A percentile compares a stretch with the other conserved stretches of the same genome.
Conservation (phyloP, 2,113 vertebrate species). For the Amblyopsis rosae region DNA sequence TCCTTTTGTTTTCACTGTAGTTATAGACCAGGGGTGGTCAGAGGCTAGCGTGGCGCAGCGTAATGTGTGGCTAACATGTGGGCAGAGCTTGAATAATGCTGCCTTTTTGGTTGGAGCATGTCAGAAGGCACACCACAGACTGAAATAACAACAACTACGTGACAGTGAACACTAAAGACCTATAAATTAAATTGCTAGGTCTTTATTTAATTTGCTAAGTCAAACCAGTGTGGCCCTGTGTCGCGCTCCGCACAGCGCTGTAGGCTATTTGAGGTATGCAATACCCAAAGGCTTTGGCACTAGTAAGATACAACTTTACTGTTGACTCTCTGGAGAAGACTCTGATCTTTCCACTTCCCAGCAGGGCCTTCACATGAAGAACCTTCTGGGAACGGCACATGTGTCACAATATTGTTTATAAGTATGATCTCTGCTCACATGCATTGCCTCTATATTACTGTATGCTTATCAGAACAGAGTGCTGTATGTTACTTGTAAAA, state of each 20-base stretch:
- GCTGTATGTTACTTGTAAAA: slow-evolving; percentile 24
- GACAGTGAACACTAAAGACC: slow-evolving; percentile 63
- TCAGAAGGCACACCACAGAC: slow-evolving; percentile 51
- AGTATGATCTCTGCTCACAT: slow-evolving; percentile 38
- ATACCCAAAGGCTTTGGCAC: slow-evolving; percentile 69
- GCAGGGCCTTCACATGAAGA: slow-evolving; percentile 52
- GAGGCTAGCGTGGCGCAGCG: slow-evolving; percentile 34
- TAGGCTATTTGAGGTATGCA: slow-evolving; percentile 70
- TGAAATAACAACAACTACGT: slow-evolving; percentile 74
- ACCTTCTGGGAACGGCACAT: slow-evolving; percentile 44
- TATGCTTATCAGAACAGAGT: slow-evolving; percentile 15
- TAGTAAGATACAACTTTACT: slow-evolving; percentile 51
- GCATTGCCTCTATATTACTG: slow-evolving; percentile 26
- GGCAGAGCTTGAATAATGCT: slow-evolving; percentile 58
- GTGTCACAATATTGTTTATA: slow-evolving; percentile 59
- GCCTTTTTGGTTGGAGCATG: slow-evolving; percentile 54
- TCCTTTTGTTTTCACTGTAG: slow-evolving; percentile 62
- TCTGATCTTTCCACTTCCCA: slow-evolving; percentile 60
- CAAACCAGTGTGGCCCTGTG: slow-evolving; percentile 51
- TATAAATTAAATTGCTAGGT: slow-evolving; percentile 60
- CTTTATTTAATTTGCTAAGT: no score
- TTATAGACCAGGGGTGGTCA: slow-evolving; percentile 60
- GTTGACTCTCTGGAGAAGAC: slow-evolving; percentile 50
- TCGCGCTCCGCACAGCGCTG: slow-evolving; percentile 45
- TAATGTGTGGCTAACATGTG: slow-evolving; percentile 69